Base-by-base conservation (phyloP, 2,888 invertebrate species). In the Archaeoteleia sp. region DNA sequence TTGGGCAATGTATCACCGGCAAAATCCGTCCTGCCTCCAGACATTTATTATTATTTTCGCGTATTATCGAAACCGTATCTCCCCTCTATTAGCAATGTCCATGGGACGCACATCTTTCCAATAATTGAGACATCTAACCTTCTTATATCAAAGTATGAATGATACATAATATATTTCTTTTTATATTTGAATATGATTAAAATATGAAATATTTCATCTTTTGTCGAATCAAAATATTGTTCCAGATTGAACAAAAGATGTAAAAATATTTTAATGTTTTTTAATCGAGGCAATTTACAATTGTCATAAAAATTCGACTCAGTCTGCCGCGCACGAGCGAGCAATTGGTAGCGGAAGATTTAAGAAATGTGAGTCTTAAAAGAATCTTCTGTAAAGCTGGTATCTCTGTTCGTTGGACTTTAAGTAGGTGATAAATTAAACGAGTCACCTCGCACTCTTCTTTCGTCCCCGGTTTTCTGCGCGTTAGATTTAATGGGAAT, bases 391-490 rank as follows among this genome's bases (percentile, higher is more conserved):
- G 55, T 65, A 60, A 63, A 69, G 51, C 55, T 29, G 42, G 55
- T 60, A 65, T 69, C 55, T 65, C 55, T 60, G 63, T 55, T 55
- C 63, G 54, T 60, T 35, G 55, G 58, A 71, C 69, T 78, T 78
- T 78, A 79, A 80, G 80, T 78, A 77, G 77, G 77, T 74, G 78
- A 81, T 81, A 80, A 82, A 82, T 82, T 82, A 79, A 81, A 80
- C 72, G 80, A 73, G 55, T 51, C 76, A 46, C 68, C 60, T 68
- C 71, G 49, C 61, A 55, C 66, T 53, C 40, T 58, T 45, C 54
- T 39, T 48, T 60, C 68, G 67, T 65, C 67, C 66, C 67, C 71
- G 63, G 71, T 72, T 71, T 73, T 77, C 68, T 67, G 67, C 71
- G 62, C 68, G 62, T 70, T 66, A 68, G 74, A 76, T 77, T 81